phyloP scores from a whole-genome alignment of 1,140 invertebrate species.

The Popillia japonica region DNA sequence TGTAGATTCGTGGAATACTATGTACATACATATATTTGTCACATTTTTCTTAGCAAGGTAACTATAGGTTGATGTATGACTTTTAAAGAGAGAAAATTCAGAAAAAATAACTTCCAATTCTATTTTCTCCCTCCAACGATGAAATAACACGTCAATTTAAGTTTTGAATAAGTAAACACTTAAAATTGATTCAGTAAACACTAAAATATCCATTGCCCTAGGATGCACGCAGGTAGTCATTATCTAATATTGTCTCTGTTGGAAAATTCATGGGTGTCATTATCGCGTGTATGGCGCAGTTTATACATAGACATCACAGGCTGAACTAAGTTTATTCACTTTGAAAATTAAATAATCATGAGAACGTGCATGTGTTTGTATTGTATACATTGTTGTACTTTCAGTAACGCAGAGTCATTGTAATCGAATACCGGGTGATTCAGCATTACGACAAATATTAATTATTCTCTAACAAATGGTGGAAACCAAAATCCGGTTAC shows the following conservation, averaged over 20 bases:
- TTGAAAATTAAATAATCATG: conserved; percentile 25
- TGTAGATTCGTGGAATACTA: too few relatives aligned
- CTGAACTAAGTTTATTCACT: conserved; percentile 32
- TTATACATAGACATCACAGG: not conserved
- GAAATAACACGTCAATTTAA: not conserved
- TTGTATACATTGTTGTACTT: not conserved
- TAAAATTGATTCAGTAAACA: conserved; percentile 29
- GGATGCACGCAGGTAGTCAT: conserved; percentile 23
- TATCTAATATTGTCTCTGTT: conserved; percentile 35
- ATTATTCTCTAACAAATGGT: too few relatives aligned
- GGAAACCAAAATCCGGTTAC: too few relatives aligned
- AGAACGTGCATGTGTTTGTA: not conserved
- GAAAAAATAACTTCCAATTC: too few relatives aligned
- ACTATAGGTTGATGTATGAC: too few relatives aligned
- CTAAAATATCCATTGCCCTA: conserved; percentile 24
- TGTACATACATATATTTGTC: too few relatives aligned
- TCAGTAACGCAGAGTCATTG: too few relatives aligned
- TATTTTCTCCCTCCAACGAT: too few relatives aligned
- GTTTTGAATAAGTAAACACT: not conserved
- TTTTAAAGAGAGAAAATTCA: too few relatives aligned
- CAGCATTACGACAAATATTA: too few relatives aligned
- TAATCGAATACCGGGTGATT: too few relatives aligned
- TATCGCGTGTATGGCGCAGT: not conserved
- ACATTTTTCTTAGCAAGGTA: too few relatives aligned
- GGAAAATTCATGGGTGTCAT: conserved; percentile 23